Conservation (phyloP, 2,888 invertebrate species). For the Yponomeuta cagnagella region DNA sequence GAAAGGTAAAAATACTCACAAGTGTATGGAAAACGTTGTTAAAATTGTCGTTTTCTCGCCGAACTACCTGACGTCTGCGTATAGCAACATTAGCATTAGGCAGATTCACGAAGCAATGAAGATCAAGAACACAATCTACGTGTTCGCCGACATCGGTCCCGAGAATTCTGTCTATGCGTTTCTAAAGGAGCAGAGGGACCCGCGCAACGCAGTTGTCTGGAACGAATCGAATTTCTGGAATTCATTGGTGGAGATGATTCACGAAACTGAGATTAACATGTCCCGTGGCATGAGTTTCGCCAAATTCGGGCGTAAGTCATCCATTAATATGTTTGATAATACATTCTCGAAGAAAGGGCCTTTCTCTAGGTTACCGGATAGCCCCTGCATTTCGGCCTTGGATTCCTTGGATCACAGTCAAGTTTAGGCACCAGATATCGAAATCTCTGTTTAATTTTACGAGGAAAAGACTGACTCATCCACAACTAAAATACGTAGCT, state of each 20-base stretch:
- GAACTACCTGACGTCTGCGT: constrained; percentile 56
- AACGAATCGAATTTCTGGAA: constrained; percentile 58
- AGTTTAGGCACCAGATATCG: constrained; percentile 40
- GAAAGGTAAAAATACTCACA: not conserved
- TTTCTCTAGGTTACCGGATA: constrained; percentile 39
- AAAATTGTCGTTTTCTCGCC: constrained; percentile 54
- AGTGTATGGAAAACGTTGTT: not conserved
- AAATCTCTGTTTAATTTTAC: constrained; percentile 47
- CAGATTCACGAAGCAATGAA: constrained; percentile 61
- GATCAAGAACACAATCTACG: constrained; percentile 48
- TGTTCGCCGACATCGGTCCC: constrained; percentile 57
- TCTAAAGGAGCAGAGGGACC: constrained; percentile 58
- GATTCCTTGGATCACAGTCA: constrained; percentile 49
- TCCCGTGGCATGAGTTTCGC: constrained; percentile 4
- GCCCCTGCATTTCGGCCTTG: constrained; percentile 37
- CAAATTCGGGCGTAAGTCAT: constrained; percentile 13
- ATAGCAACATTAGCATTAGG: constrained; percentile 60
- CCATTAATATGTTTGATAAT: constrained; percentile 19
- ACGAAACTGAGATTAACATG: constrained; percentile 21
- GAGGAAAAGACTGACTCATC: constrained; percentile 73
- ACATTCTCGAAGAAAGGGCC: constrained; percentile 6
- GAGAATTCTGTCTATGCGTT: constrained; percentile 65
- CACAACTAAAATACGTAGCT: constrained; percentile 25
- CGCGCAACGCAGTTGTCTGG: constrained; percentile 49
- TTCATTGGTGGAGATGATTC: constrained; percentile 39